These are phyloP conservation scores for Didymodactylos carnosus DNA, from an alignment of 2,888 invertebrate genomes.

Conservation along the genomic window DNA sequence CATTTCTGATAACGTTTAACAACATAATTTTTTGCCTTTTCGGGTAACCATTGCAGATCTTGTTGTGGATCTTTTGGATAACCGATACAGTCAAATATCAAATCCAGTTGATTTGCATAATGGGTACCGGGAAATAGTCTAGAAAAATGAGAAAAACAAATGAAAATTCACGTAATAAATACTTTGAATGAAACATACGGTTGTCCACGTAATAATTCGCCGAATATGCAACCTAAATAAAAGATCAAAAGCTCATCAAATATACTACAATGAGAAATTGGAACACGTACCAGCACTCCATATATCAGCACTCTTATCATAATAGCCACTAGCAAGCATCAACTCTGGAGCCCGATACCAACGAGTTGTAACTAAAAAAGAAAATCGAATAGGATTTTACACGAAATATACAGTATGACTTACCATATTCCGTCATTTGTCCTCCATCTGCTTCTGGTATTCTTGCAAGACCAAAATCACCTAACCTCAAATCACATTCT, in stretches of 20 bases:
- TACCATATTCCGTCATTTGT: not conserved
- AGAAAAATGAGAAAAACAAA: too few relatives aligned
- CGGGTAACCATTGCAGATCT: too few relatives aligned
- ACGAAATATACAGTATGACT: too few relatives aligned
- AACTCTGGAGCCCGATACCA: conserved; percentile 17
- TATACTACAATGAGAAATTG: too few relatives aligned
- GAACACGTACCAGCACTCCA: conserved; percentile 19
- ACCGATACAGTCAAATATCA: not conserved
- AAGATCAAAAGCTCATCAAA: conserved; percentile 18
- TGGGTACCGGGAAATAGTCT: conserved; percentile 2
- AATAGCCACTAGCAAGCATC: conserved; percentile 14
- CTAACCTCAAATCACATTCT: conserved; percentile 95
- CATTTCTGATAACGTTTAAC: not conserved
- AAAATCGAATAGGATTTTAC: not conserved
- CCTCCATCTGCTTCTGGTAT: conserved; percentile 33
- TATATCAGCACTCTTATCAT: conserved; percentile 16
- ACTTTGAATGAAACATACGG: too few relatives aligned
- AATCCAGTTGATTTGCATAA: not conserved
- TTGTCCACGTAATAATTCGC: conserved; percentile 11
- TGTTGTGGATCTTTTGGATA: not conserved
- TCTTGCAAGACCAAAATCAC: conserved; percentile 91
- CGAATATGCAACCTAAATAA: too few relatives aligned
- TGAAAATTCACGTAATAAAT: too few relatives aligned
- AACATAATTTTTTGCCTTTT: not conserved
- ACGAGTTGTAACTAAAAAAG: conserved; percentile 12